Base-by-base conservation (phyloP, 2,888 invertebrate genomes). In the Andrena minutula region DNA sequence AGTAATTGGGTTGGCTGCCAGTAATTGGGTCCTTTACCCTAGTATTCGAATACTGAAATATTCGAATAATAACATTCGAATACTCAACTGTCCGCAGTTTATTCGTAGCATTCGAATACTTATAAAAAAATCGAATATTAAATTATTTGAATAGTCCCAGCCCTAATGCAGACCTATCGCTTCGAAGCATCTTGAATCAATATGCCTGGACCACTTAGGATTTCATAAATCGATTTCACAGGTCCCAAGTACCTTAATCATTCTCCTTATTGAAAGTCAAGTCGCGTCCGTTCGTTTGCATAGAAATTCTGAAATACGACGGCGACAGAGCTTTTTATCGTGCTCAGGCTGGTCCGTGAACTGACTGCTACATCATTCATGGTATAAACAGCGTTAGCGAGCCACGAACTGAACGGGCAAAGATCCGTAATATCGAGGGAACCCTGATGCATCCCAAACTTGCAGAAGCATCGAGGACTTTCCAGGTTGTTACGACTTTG, bases 281-380 rank as follows among this genome's bases (percentile, higher is more conserved):
- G 28, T 49, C 61, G 65, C 26, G 80, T 72, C 75, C 76, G 64
- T 75, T 78, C 83, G 68, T 83, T 72, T 76, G 73, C 70, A 81
- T 75, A 60, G 35, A 76, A 71, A 81, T 75, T 63, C 65, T 51
- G 41, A 76, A 68, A 81, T 83, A 84, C 60, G 49, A 58, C 53
- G 69, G 20, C 32, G 41, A 10, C 23, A 3, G 64, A 73, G 75
- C 77, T 85, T 85, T 86, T 85, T 87, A 87, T 87, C 83, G 74
- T 72, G 71, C 60, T 41, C 68, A 51, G 53, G 66, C 75, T 69
- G 70, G 68, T 53, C 58, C 77, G n/a, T 58, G 72, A 77, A 70
- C 68, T 32, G 75, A 60, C 76, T 83, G 10, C 68, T 86, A 82
- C 87, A 87, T 88, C 84, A 87, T 87, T 87, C 86, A 88, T 87